These are phyloP conservation scores for Edolisoma coerulescens DNA, from an alignment of 2,113 vertebrate genomes.

Conservation along the genomic window DNA sequence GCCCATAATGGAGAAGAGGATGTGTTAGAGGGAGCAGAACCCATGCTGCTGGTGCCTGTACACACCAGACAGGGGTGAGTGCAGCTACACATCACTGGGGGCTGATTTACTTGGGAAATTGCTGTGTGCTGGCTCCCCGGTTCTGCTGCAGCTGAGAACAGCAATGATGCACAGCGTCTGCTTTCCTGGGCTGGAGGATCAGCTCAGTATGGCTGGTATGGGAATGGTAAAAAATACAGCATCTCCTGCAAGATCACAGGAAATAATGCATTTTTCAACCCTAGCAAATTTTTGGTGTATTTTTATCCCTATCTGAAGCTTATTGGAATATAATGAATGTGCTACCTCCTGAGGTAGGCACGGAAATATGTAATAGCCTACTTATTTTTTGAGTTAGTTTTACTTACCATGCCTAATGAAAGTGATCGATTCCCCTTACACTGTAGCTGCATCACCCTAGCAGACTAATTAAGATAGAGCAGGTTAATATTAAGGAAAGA, in stretches of 20 bases:
- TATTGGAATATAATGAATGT: background rate
- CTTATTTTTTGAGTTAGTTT: background rate
- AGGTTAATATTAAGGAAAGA: background rate
- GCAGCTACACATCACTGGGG: background rate
- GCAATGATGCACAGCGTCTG: background rate
- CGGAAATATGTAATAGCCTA: background rate
- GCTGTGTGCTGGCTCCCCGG: rapidly evolving
- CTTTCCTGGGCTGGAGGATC: background rate
- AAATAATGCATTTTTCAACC: background rate
- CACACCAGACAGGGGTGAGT: rapidly evolving
- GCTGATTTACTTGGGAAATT: background rate
- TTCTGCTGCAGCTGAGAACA: background rate
- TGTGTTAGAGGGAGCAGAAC: background rate
- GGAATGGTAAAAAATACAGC: background rate
- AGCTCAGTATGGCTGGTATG: background rate
- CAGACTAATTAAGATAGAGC: background rate
- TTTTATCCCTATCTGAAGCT: background rate
- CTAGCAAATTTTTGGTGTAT: background rate
- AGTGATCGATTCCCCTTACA: background rate
- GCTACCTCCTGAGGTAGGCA: background rate
- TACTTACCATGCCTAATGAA: background rate
- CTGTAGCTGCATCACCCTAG: background rate
- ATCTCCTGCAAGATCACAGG: background rate
- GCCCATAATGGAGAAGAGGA: background rate
- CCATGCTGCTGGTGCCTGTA: background rate